Conservation (phyloP, 2,113 vertebrate genomes). For the Platichthys stellatus region DNA sequence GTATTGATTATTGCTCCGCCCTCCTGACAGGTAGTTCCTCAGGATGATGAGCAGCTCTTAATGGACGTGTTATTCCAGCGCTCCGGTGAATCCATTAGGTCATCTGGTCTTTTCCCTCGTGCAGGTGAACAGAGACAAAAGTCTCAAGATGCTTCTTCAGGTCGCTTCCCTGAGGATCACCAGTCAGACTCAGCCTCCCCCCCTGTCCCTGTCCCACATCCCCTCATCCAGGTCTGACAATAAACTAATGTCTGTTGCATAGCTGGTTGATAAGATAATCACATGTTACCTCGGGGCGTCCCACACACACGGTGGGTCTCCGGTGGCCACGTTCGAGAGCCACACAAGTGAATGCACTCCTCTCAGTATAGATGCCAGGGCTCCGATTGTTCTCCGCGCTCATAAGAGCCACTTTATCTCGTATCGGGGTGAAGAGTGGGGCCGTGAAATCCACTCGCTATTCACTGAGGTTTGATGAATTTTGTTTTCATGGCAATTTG, state of each 20-base stretch:
- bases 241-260: slow-evolving; percentile 61
- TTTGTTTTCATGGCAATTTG: slow-evolving; percentile 27
- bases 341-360: slow-evolving; percentile 32
- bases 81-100: slow-evolving; percentile 33
- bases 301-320: slow-evolving; percentile 22
- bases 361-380: slow-evolving; percentile 26
- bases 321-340: slow-evolving; percentile 4
- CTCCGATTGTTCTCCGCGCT: slow-evolving; percentile 19
- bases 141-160: slow-evolving; percentile 6
- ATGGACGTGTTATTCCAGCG: slow-evolving; percentile 28
- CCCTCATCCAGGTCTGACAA: slow-evolving; percentile 40
- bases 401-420: slow-evolving; percentile 33
- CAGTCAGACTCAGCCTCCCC: not conserved
- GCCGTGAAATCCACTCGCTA: slow-evolving; percentile 34
- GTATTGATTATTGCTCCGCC: not conserved
- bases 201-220: fast-evolving
- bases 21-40: not conserved
- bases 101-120: not conserved
- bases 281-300: slow-evolving; percentile 39
- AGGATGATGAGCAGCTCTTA: slow-evolving; percentile 6
- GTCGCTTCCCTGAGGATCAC: not conserved
- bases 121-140: slow-evolving; percentile 37
- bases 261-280: slow-evolving; percentile 47
- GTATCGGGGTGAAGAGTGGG: not conserved
- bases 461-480: slow-evolving; percentile 24